Evolutionary conservation across 2,113 vertebrate species (phyloP).

Genomic region (Ceyx melanurus): DNA sequence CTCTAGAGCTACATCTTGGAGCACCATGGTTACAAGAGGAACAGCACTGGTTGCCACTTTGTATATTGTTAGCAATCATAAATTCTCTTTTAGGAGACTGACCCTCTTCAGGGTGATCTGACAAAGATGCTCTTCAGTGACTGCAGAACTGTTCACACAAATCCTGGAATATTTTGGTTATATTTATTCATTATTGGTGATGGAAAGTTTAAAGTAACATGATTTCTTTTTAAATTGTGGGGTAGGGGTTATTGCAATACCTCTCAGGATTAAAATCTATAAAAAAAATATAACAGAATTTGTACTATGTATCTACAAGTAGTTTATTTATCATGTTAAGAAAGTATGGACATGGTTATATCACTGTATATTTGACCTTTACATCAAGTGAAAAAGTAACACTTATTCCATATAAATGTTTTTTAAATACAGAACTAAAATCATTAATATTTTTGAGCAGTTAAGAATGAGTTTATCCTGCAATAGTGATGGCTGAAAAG

Average conservation of each 20-base stretch:
- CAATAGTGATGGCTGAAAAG: not conserved
- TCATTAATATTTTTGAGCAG: not conserved
- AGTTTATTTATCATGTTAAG: not conserved
- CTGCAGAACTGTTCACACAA: not conserved
- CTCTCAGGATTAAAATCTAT: not conserved
- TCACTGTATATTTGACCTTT: not conserved
- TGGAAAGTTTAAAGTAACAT: not conserved
- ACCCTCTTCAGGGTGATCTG: not conserved
- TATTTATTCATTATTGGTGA: not conserved
- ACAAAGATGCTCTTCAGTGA: not conserved
- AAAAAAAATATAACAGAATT: not conserved
- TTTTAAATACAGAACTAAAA: not conserved
- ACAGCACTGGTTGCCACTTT: not conserved
- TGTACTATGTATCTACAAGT: not conserved
- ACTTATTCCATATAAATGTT: not conserved
- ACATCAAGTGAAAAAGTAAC: not conserved
- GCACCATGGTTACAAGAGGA: not conserved
- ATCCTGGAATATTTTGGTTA: not conserved
- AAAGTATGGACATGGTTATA: not conserved
- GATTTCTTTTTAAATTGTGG: not conserved
- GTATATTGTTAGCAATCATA: not conserved
- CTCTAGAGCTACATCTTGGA: not conserved
- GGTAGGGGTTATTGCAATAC: not conserved
- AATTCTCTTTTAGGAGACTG: not conserved
- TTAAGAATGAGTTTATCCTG: not conserved